Evolutionary conservation across 2,888 invertebrate species (phyloP).

Genomic region (Aphodius sticticus): DNA sequence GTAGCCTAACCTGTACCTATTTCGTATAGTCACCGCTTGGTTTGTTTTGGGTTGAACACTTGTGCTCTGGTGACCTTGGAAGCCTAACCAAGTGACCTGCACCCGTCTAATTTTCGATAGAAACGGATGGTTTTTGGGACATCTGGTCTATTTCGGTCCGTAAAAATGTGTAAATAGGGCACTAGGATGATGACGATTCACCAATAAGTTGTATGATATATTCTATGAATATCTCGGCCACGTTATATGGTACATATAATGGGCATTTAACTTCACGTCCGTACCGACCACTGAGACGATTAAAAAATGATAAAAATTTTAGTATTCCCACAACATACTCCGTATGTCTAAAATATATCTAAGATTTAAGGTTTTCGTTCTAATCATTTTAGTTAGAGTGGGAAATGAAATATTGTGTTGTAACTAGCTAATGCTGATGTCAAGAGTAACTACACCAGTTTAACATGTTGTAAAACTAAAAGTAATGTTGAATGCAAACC

Average conservation of each 20-base stretch:
- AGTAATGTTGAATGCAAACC: no score
- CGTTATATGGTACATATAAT: background rate
- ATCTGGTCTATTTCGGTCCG: background rate
- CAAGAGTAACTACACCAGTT: no score
- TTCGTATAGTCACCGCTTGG: slow-evolving; percentile 15
- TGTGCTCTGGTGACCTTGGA: background rate
- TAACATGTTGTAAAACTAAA: no score
- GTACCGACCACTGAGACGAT: no score
- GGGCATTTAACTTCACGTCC: background rate
- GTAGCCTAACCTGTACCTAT: slow-evolving; percentile 22
- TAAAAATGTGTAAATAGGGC: background rate
- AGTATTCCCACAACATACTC: no score
- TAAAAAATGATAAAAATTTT: no score
- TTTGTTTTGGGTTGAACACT: background rate
- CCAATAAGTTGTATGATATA: background rate
- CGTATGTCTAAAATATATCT: no score
- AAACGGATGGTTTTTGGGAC: background rate
- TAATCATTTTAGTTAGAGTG: no score
- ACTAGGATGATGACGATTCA: background rate
- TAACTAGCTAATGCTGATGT: no score
- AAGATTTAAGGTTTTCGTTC: no score
- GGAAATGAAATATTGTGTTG: no score
- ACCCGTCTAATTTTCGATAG: background rate
- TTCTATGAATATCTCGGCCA: no score
- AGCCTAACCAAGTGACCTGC: background rate